Evolutionary conservation across 2,113 vertebrate genomes (phyloP), one percentile per base, ranked within the genome.

Genomic region (Chionomys nivalis): DNA sequence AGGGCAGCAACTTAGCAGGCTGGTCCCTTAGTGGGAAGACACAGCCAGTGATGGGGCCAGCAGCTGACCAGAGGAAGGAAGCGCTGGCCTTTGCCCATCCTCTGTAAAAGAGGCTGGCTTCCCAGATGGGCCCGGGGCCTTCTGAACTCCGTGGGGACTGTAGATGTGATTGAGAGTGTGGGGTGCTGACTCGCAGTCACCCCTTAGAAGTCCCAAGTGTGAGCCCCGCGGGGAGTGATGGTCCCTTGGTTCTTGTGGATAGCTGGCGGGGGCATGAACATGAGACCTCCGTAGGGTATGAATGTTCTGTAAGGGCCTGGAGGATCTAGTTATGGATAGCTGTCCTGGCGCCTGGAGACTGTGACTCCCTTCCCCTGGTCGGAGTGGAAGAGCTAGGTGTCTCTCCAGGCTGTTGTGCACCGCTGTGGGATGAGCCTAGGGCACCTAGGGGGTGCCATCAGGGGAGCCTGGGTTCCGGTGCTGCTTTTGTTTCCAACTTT

Each of bases 1-100:
- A 94, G 61, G n/a, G 14, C 94, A 83, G 55, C 96, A 89, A 89
- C 63, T 95, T 12, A 52, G 70, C 73, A 72, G 63, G 36, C 73
- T 85, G 61, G 68, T 85, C 52, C 31, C 49, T 76, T 72, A 42
- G n/a, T 63, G 75, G 66, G 52, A 86, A 85, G 58, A 85, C 76
- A 13, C 72, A 81, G 68, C 42, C 73, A 49, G n/a, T 47, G 92
- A 77, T 52, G 58, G 63, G 72, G 19, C 52, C 21, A 36, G 65
- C 90, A 92, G 90, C 78, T 87, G 85, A 81, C 55, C 47, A 55
- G 85, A 55, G 39, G 66, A 81, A 65, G 16, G 78, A 89, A 73
- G 52, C 65, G 36, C 33, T 76, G 39, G 89, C 16, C 24, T 44
- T 82, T 89, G 73, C 65, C 86, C 23, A 26, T 72, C 7, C 36